phyloP scores from a whole-genome alignment of 2,888 invertebrate species.

The Chloroclysta siterata region DNA sequence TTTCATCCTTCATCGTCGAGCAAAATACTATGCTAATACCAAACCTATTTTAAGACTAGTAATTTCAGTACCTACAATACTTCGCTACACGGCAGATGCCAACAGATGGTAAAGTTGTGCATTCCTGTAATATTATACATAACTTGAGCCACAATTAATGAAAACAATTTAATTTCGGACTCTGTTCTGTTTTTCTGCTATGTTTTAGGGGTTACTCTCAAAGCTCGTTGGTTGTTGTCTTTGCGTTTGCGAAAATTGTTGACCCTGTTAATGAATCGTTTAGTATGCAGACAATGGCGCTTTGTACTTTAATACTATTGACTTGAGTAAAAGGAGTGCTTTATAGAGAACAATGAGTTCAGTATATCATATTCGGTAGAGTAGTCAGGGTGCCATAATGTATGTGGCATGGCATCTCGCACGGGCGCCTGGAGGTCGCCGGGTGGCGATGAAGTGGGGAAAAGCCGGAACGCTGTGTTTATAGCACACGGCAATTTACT shows the following conservation, averaged over 20 bases:
- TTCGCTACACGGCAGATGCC: conserved; percentile 18
- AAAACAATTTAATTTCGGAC: conserved; percentile 59
- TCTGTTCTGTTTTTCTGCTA: conserved; percentile 58
- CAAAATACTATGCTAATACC: conserved; percentile 14
- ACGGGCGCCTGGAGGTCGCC: conserved; percentile 35
- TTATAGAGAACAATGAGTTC: conserved; percentile 43
- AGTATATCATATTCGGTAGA: conserved; percentile 48
- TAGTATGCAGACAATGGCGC: conserved; percentile 70
- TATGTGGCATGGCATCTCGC: conserved; percentile 35
- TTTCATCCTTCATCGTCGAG: not conserved
- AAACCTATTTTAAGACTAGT: conserved; percentile 16
- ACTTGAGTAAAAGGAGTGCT: conserved; percentile 28
- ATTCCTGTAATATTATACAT: conserved; percentile 48
- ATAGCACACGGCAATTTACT: conserved; percentile 45
- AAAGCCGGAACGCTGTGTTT: conserved; percentile 39
- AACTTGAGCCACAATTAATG: conserved; percentile 57
- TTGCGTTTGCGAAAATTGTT: conserved; percentile 70
- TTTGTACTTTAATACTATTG: conserved; percentile 51
- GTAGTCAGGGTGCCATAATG: conserved; percentile 43
- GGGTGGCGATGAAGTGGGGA: conserved; percentile 31
- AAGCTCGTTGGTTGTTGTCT: conserved; percentile 59
- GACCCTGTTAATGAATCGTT: conserved; percentile 79
- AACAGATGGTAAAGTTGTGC: conserved; percentile 20
- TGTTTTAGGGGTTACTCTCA: conserved; percentile 60
- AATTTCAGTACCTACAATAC: conserved; percentile 7